Evolutionary conservation across 2,113 vertebrate species (phyloP).

Genomic region (Xenus cinereus): DNA sequence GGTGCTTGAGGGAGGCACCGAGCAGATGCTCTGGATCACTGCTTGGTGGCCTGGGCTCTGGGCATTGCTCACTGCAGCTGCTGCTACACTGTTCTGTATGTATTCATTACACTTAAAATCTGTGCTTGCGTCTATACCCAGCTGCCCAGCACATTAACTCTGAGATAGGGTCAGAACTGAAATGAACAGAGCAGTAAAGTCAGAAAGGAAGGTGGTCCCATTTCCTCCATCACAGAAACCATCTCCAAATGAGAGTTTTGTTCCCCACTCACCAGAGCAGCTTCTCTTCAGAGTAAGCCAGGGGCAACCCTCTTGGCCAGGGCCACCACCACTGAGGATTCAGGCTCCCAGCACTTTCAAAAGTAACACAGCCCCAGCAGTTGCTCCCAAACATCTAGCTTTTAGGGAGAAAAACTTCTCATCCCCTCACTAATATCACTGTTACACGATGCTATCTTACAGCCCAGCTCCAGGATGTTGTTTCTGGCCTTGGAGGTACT

Average conservation of each 20-base stretch:
- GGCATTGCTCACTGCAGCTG: background rate
- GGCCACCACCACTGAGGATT: background rate
- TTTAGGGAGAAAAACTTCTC: background rate
- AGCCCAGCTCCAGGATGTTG: background rate
- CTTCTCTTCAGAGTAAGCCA: background rate
- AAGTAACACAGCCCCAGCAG: background rate
- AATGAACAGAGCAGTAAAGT: background rate
- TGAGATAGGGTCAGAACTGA: background rate
- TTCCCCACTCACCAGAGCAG: background rate
- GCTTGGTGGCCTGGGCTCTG: background rate
- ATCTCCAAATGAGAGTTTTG: background rate
- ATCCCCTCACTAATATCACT: background rate
- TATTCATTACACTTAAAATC: background rate
- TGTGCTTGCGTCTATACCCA: fast-evolving
- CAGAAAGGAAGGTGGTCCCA: background rate
- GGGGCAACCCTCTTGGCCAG: background rate
- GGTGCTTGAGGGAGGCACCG: background rate
- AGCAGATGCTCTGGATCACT: background rate
- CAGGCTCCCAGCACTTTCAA: background rate
- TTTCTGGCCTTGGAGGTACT: background rate
- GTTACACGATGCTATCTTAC: background rate
- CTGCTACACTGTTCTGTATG: background rate
- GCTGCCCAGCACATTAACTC: background rate
- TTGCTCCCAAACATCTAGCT: background rate
- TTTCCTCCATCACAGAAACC: background rate